Conservation (phyloP, 2,113 vertebrate genomes). For the Pao palembangensis region DNA sequence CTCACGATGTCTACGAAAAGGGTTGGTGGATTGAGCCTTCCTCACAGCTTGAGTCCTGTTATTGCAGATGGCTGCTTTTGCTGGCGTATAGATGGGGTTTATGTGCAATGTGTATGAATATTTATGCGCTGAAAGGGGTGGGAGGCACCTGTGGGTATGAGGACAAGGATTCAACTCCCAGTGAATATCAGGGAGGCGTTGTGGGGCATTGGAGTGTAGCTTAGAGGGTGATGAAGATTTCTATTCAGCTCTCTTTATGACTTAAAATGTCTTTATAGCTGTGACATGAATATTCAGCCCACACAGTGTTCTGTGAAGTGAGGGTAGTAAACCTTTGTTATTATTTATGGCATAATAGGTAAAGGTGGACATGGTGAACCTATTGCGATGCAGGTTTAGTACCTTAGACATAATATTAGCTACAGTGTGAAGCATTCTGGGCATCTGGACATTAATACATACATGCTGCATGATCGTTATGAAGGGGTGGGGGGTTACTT, state of each 20-base stretch:
- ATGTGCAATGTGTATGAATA: constrained; percentile 70
- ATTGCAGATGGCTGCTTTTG: constrained; percentile 73
- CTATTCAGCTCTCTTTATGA: constrained; percentile 52
- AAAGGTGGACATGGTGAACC: too few relatives aligned
- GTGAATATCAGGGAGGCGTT: constrained; percentile 43
- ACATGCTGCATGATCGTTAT: too few relatives aligned
- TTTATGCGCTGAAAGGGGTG: constrained; percentile 73
- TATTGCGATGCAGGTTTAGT: too few relatives aligned
- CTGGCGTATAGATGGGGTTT: constrained; percentile 57
- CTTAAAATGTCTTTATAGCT: constrained; percentile 52
- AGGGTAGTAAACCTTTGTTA: not conserved
- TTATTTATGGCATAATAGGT: too few relatives aligned
- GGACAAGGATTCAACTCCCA: constrained; percentile 53
- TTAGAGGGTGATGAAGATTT: constrained; percentile 50
- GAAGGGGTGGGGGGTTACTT: too few relatives aligned
- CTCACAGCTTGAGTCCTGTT: constrained; percentile 68
- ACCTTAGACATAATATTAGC: too few relatives aligned
- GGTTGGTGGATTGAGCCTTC: constrained; percentile 59
- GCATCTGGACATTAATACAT: too few relatives aligned
- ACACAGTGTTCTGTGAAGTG: constrained; percentile 11
- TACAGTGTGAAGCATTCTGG: too few relatives aligned
- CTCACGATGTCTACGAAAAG: constrained; percentile 53
- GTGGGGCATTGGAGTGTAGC: constrained; percentile 54
- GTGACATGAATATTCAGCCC: constrained; percentile 23
- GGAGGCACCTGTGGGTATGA: constrained; percentile 52